Evolutionary conservation across 2,113 vertebrate species (phyloP).

Genomic region (Strigops habroptila): DNA sequence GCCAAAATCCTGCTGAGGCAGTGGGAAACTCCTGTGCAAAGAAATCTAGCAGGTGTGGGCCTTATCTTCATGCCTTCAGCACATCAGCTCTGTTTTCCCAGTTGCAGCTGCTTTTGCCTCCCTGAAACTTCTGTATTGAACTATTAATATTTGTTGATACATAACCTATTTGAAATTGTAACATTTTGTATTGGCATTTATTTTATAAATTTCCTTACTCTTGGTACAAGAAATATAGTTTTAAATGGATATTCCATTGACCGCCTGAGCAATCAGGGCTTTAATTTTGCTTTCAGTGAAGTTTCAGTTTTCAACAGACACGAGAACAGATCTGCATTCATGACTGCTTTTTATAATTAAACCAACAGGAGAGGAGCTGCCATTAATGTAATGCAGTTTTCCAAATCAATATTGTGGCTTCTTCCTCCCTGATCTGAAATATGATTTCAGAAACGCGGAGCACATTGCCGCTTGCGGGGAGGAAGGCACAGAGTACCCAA

Average conservation of each 20-base stretch:
- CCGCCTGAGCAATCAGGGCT: not conserved
- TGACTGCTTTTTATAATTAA: slow-evolving; percentile 37
- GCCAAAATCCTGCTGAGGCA: not conserved
- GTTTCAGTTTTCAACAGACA: slow-evolving; percentile 29
- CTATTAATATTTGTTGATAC: not conserved
- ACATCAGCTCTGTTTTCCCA: not conserved
- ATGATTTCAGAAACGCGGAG: slow-evolving; percentile 7
- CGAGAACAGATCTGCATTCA: not conserved
- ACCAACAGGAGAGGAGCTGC: slow-evolving; percentile 9
- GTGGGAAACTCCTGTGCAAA: not conserved
- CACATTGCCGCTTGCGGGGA: not conserved
- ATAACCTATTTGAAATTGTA: not conserved
- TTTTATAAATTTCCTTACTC: not conserved
- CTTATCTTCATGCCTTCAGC: not conserved
- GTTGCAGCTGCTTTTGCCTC: not conserved
- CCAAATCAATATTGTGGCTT: slow-evolving; percentile 39
- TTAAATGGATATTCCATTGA: slow-evolving; percentile 5
- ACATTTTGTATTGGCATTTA: not conserved
- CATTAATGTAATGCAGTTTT: slow-evolving; percentile 49
- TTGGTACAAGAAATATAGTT: not conserved
- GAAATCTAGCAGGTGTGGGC: not conserved
- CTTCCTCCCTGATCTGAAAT: slow-evolving; percentile 28
- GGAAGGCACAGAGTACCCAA: not conserved
- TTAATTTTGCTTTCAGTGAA: not conserved
- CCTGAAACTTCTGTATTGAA: not conserved